These are phyloP conservation scores for Trachelipus rathkii DNA, from an alignment of 1,140 invertebrate genomes.

Conservation along the genomic window DNA sequence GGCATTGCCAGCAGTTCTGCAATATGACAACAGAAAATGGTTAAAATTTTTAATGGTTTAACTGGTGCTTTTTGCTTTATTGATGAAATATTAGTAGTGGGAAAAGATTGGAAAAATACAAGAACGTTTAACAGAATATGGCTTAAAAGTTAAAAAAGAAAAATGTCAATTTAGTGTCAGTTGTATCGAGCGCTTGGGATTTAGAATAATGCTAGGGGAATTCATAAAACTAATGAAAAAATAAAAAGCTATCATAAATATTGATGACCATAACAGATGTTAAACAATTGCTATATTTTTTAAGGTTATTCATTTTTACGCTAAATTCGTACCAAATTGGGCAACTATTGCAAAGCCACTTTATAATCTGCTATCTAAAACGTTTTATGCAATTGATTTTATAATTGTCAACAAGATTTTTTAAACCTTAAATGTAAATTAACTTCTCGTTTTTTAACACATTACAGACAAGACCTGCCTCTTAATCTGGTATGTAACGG, in stretches of 20 bases:
- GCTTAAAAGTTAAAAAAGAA: neutral
- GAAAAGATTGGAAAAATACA: neutral
- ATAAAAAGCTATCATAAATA: neutral
- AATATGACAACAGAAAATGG: no score
- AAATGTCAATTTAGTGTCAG: neutral
- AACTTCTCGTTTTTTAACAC: slow-evolving; percentile 46
- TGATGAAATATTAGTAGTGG: neutral
- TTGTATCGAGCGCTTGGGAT: no score
- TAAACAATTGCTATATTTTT: neutral
- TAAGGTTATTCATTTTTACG: neutral
- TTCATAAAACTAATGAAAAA: slow-evolving; percentile 1
- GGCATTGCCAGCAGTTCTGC: no score
- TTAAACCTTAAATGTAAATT: slow-evolving; percentile 47
- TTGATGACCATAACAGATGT: neutral
- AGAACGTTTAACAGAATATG: neutral
- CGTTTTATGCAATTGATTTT: neutral
- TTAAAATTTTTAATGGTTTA: no score
- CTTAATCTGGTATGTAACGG: slow-evolving; percentile 55
- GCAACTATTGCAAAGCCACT: neutral
- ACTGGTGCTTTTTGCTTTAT: neutral
- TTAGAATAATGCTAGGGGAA: neutral
- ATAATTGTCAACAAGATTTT: slow-evolving; percentile 46
- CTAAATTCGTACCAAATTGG: neutral
- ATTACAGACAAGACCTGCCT: slow-evolving; percentile 50
- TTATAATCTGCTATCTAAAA: neutral